A percentile compares a stretch with the other conserved stretches of the same genome.
phyloP scores from a whole-genome alignment of 2,888 invertebrate genomes.

The Brassicogethes aeneus region DNA sequence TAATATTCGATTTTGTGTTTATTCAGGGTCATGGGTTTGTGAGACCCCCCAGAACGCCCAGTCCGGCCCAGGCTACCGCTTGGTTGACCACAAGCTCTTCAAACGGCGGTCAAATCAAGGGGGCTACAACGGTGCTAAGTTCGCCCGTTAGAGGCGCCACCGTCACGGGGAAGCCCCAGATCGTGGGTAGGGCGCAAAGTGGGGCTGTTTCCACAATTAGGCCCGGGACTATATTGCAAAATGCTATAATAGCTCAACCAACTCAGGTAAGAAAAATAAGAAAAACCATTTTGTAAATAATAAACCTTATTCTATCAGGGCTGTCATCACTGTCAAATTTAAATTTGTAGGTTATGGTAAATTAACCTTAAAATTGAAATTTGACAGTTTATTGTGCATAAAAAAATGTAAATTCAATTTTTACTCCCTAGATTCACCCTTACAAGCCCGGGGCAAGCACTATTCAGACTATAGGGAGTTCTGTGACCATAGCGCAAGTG shows the following conservation, averaged over 20 bases:
- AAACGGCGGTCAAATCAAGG: constrained; percentile 37
- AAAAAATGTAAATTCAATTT: constrained; percentile 3
- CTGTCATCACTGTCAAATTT: too few species aligned
- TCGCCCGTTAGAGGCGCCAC: constrained; percentile 35
- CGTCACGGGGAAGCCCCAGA: constrained; percentile 32
- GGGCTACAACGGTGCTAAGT: constrained; percentile 35
- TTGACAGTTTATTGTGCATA: too few species aligned
- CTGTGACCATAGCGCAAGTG: constrained; percentile 37
- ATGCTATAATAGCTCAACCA: constrained; percentile 38
- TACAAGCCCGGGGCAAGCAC: constrained; percentile 32
- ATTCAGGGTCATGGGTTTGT: constrained; percentile 30
- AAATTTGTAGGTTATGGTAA: too few species aligned
- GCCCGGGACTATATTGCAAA: constrained; percentile 37
- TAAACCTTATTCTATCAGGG: too few species aligned
- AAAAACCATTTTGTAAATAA: constrained; percentile 3
- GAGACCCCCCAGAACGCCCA: constrained; percentile 37
- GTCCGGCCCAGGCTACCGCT: constrained; percentile 37
- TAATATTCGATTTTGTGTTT: neutral
- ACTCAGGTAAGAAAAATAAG: constrained; percentile 32
- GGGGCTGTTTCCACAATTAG: constrained; percentile 30
- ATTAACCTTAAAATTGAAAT: too few species aligned
- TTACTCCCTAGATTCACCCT: constrained; percentile 20
- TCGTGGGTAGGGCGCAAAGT: constrained; percentile 33
- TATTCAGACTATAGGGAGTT: constrained; percentile 34
- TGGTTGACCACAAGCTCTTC: constrained; percentile 34